Evolutionary conservation across 2,888 invertebrate genomes (phyloP).

Genomic region (Oxystoma pomonae): DNA sequence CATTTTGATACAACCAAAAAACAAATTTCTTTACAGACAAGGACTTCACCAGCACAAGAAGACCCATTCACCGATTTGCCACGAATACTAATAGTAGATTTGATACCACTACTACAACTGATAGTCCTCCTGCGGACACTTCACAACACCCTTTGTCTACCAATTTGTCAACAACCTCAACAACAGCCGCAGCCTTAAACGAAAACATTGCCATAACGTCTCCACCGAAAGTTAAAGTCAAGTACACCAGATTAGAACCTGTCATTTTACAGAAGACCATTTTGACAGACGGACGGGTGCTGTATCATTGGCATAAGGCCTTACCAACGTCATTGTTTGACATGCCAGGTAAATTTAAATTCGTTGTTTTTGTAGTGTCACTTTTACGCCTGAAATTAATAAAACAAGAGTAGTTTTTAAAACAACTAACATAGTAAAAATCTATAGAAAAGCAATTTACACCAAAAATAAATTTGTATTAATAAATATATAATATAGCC

Average conservation of each 20-base stretch:
- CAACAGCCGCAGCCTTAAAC: constrained; percentile 22
- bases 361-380: too few relatives aligned
- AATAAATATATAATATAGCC: too few relatives aligned
- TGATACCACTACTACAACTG: too few relatives aligned
- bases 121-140: too few relatives aligned
- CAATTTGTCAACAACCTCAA: constrained; percentile 29
- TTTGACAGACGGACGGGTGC: constrained; percentile 40
- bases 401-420: too few relatives aligned
- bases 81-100: neutral
- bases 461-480: too few relatives aligned
- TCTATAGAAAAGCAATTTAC: too few relatives aligned
- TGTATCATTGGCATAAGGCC: constrained; percentile 43
- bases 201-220: constrained; percentile 11
- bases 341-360: constrained; percentile 20
- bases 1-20: neutral
- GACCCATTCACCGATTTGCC: neutral
- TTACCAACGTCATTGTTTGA: constrained; percentile 35
- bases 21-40: constrained; percentile 2
- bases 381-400: too few relatives aligned
- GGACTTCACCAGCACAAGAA: neutral
- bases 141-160: neutral
- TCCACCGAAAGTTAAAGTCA: constrained; percentile 28
- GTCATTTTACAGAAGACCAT: constrained; percentile 44
- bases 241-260: constrained; percentile 44
- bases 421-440: too few relatives aligned